Conservation (phyloP, 2,113 vertebrate genomes). For the Amblyopsis rosae region DNA sequence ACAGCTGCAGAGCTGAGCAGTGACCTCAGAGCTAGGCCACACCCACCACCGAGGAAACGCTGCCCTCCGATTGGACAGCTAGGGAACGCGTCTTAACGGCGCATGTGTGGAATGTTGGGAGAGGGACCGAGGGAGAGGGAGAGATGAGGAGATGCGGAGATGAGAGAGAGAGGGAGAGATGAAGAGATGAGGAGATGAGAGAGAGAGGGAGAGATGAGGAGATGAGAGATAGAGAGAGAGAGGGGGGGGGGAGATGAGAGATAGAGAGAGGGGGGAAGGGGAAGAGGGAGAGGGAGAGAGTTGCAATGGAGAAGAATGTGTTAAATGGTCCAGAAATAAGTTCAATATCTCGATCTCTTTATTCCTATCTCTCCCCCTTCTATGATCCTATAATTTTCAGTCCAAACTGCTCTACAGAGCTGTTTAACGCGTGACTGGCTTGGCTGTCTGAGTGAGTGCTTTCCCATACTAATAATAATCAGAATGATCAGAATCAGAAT, state of each 20-base stretch:
- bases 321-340: too few relatives aligned
- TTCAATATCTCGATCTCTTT: too few relatives aligned
- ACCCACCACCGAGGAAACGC: constrained; percentile 5
- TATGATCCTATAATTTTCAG: too few relatives aligned
- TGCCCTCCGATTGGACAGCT: neutral
- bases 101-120: constrained; percentile 11
- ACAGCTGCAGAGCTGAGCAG: constrained; percentile 1
- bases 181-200: neutral
- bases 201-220: neutral
- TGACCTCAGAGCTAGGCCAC: constrained; percentile 25
- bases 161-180: neutral
- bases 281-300: neutral
- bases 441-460: too few relatives aligned
- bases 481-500: neutral
- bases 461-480: too few relatives aligned
- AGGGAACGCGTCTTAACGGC: neutral
- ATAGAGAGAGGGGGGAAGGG: neutral
- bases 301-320: too few relatives aligned
- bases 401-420: too few relatives aligned
- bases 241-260: neutral
- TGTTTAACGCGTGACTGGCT: too few relatives aligned
- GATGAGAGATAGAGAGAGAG: neutral
- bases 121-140: neutral
- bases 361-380: too few relatives aligned
- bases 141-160: neutral